Conservation (phyloP, 23 tunicate species). For the Corella eumyota region DNA sequence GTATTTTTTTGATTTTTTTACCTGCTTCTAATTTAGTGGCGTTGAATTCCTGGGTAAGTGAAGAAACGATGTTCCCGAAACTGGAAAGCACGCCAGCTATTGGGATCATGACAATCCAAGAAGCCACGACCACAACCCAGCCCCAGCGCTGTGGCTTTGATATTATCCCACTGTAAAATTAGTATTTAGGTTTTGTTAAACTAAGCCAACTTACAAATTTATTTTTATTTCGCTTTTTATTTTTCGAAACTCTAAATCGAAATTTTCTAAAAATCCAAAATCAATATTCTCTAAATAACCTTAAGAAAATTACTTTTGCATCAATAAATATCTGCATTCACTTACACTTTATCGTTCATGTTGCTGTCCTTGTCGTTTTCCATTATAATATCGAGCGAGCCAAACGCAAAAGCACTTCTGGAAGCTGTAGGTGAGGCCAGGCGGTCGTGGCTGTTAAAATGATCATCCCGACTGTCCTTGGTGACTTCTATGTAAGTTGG, state of each 20-base stretch:
- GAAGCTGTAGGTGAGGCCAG: conserved; percentile 51
- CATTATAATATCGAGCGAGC: conserved; percentile 54
- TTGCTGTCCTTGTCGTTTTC: conserved; percentile 16
- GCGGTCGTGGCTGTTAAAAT: conserved; percentile 3
- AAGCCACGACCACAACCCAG: conserved; percentile 81
- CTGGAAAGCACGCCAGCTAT: conserved; percentile 84
- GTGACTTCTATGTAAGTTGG: too few species aligned
- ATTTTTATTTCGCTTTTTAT: too few species aligned
- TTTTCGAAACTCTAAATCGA: too few species aligned
- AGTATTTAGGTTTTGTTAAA: background rate
- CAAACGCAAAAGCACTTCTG: conserved; percentile 24
- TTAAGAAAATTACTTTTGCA: too few species aligned
- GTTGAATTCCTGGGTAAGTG: conserved; percentile 67
- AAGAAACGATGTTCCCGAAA: conserved; percentile 61
- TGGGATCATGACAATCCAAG: conserved; percentile 85
- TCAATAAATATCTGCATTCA: background rate
- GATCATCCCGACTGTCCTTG: too few species aligned
- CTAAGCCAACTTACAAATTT: too few species aligned
- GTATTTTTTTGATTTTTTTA: too few species aligned
- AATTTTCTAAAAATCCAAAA: too few species aligned
- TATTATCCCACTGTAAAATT: background rate
- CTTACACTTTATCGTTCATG: background rate
- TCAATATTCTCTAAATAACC: too few species aligned
- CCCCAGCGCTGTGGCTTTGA: conserved; percentile 46
- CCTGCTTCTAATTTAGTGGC: conserved; percentile 86